Evolutionary conservation across 2,113 vertebrate genomes (phyloP), one percentile per base, ranked within the genome.

Genomic region (Excalfactoria chinensis): DNA sequence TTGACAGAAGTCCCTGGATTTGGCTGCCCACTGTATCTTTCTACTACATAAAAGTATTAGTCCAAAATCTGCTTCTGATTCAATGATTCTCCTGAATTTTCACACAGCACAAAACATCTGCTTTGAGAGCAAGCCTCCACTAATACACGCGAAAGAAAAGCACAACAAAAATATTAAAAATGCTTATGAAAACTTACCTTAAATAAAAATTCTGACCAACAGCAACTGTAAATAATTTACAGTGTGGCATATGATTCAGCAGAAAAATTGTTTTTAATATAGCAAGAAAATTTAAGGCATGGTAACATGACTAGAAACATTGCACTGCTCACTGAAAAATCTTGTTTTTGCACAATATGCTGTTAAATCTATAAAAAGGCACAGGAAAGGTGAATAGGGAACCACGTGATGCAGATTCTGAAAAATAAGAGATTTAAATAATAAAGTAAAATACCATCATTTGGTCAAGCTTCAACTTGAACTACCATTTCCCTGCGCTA

Each of bases 401-500:
- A 34, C 35, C 7, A 5, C 3, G 6, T 6, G 8, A 25, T 19
- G 16, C 32, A 72, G 19, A 15, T 6, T 46, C 30, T 44, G 28
- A 69, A 37, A 9, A 76, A 73, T 6, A 5, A 7, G 22, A n/a
- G 13, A 30, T 34, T 18, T 66, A 41, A 55, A 55, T 51, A 90
- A 46, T 20, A 73, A 92, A 83, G 26, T 35, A 72, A 84, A 95
- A 51, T 28, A 15, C 15, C 6, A 40, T 60, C 19, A 87, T 94
- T 88, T 63, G 4, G 55, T 49, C 35, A 68, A 63, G 56, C 13
- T 9, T 37, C 28, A 6, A 41, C 14, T 80, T 91, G 48, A 16
- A 51, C 21, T 81, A 17, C 17, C 16, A 9, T 26, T 44, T 88
- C 32, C 13, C 4, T 66, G 6, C 11, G 6, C 23, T 84, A 19